Base-by-base conservation (phyloP, 2,888 invertebrate genomes). In the Keiferia lycopersicella region DNA sequence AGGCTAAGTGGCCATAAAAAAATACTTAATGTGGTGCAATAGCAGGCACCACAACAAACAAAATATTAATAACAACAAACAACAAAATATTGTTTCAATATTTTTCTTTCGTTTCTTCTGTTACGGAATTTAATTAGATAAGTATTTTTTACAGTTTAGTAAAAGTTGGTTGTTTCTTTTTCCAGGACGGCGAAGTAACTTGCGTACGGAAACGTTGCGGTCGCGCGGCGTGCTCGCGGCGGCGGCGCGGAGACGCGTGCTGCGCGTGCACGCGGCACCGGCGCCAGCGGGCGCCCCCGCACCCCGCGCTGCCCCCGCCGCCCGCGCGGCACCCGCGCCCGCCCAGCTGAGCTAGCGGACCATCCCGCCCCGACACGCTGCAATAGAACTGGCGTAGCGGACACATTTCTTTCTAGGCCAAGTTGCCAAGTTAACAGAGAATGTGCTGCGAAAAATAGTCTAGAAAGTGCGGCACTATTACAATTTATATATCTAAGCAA, bases 121-220 rank as follows among this genome's bases (percentile, higher is more conserved):
- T 34, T 34, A 34, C 34, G 8, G 3, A 41, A 14, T 14, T 41
- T 48, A 18, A n/a, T n/a, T n/a, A n/a, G n/a, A n/a, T n/a, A n/a
- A n/a, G n/a, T n/a, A n/a, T n/a, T n/a, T n/a, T n/a, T 1, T 18
- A 48, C 6, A 18, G 2, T 18, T 2, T 18, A 18, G 1, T n/a
- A 48, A 20, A 11, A 50, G 3, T 8, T 8, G 16, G 18, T 18
- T 50, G 18, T 18, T 1, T 50, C 7, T 50, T 2, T 62, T 64
- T 66, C 0, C 86, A 97, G 97, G 96, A 96, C 80, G 96, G 96
- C 62, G 94, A 94, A 75, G 94, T 96, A 66, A 95, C 94, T 66
- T 98, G 97, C 84, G 95, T 95, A 70, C 93, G 96, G 68, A 96
- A 96, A 79, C 94, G 95, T n/a, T 96, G 96, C 84, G 94, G 95